Evolutionary conservation across 2,113 vertebrate species (phyloP), one percentile per base, ranked within the genome.

Genomic region (Nannobrachium achirus): DNA sequence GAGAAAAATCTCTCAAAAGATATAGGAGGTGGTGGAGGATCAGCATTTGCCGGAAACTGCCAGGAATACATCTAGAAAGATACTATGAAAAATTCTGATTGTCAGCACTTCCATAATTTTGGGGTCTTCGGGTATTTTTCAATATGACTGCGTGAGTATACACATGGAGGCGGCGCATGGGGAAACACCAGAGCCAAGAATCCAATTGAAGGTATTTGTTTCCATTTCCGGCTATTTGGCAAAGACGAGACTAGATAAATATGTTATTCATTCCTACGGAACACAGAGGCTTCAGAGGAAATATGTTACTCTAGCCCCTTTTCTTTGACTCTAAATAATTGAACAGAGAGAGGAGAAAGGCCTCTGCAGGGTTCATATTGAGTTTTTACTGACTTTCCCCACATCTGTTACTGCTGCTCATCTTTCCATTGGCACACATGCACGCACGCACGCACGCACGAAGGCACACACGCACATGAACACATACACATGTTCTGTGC

Each of bases 241-340:
- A 78, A 86, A 88, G 80, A 89, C 66, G 71, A 83, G 77, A 73
- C 83, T 86, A 82, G 82, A 91, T 89, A 90, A 90, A 91, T 89
- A 88, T 88, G 86, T 89, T 79, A 87, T 86, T 86, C 80, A 72
- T 79, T 85, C 66, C 57, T 73, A 62, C 79, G 20, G 69, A 86
- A 84, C 68, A 71, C 63, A 71, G 64, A 73, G 79, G 74, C 86
- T 88, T 90, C 81, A 79, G 86, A 81, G 83, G 82, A 87, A 88
- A 84, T 52, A 63, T 76, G 79, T 83, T 88, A 69, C 78, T 73
- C 57, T 57, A 49, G 69, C 78, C 82, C 88, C 82, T 85, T 88
- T 87, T 90, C 81, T 89, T 88, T 82, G 80, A 87, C 80, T 89
- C 81, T 92, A 91, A 93, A 92, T 92, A 92, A 92, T 93, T 93